A percentile compares a stretch with the other conserved stretches of the same genome.
phyloP scores from a whole-genome alignment of 2,797 vertebrate species.

The Anabacerthia variegaticeps region DNA sequence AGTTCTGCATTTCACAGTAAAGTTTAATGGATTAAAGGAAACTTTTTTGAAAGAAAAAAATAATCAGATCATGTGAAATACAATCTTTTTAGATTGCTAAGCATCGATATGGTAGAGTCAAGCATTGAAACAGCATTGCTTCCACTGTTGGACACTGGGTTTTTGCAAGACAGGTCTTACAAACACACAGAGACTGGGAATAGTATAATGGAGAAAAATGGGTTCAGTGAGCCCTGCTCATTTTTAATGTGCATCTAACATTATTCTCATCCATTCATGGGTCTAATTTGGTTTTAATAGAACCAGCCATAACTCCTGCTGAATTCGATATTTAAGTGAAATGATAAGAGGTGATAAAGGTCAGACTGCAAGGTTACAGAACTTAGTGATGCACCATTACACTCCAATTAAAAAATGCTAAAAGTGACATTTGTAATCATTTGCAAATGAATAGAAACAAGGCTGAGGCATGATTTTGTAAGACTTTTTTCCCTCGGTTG shows the following conservation, averaged over 20 bases:
- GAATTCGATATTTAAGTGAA: background rate
- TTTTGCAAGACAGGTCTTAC: background rate
- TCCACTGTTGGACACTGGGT: background rate
- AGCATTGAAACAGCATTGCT: accelerated
- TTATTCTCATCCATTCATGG: background rate
- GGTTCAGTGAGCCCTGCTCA: background rate
- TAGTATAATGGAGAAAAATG: background rate
- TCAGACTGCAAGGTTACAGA: background rate
- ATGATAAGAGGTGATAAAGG: background rate
- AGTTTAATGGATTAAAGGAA: background rate
- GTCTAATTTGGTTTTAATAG: background rate
- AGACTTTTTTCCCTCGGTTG: background rate
- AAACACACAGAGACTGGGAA: background rate
- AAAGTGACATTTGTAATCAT: background rate
- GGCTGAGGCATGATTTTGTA: background rate
- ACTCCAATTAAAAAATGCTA: constrained; percentile 34
- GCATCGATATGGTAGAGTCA: background rate
- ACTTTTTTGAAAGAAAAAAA: background rate
- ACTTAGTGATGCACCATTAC: constrained; percentile 11
- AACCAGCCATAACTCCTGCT: background rate
- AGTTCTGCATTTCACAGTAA: background rate
- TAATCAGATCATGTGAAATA: background rate
- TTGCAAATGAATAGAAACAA: background rate
- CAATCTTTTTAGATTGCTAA: background rate
- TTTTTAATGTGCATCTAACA: background rate